A percentile compares a stretch with the other conserved stretches of the same genome.
Conservation (phyloP, 2,888 invertebrate species). For the Operophtera brumata region DNA sequence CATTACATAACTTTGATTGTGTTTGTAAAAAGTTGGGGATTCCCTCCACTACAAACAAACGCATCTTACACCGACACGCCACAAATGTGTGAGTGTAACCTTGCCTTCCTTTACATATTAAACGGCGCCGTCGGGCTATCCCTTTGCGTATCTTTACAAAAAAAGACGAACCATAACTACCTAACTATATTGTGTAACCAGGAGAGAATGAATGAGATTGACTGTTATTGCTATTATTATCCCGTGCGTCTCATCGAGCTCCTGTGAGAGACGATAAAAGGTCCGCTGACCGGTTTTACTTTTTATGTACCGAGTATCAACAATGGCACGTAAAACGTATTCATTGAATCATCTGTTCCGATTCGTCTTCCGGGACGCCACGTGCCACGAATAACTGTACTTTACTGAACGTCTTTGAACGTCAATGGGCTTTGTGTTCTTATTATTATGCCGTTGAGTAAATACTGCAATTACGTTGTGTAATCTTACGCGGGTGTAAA, state of each 20-base stretch:
- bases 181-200: slow-evolving; percentile 64
- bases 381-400: slow-evolving; percentile 50
- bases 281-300: slow-evolving; percentile 74
- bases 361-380: slow-evolving; percentile 50
- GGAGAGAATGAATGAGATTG: slow-evolving; percentile 77
- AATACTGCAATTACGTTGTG: slow-evolving; percentile 15
- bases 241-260: slow-evolving; percentile 65
- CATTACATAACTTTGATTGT: slow-evolving; percentile 81
- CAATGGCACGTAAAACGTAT: slow-evolving; percentile 77
- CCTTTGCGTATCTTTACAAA: slow-evolving; percentile 78
- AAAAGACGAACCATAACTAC: slow-evolving; percentile 67
- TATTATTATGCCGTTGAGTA: slow-evolving; percentile 21
- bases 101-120: slow-evolving; percentile 81
- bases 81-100: slow-evolving; percentile 74
- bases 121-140: slow-evolving; percentile 78
- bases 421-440: slow-evolving; percentile 33
- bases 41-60: slow-evolving; percentile 78
- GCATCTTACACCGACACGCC: slow-evolving; percentile 66
- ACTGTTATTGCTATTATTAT: slow-evolving; percentile 79
- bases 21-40: slow-evolving; percentile 81
- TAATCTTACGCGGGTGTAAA: slow-evolving; percentile 10
- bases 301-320: slow-evolving; percentile 73
- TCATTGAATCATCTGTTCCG: slow-evolving; percentile 71
- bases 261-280: slow-evolving; percentile 73
- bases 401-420: slow-evolving; percentile 28